These are phyloP conservation scores for Philereme vetulata DNA, from an alignment of 2,888 invertebrate genomes.

Conservation along the genomic window DNA sequence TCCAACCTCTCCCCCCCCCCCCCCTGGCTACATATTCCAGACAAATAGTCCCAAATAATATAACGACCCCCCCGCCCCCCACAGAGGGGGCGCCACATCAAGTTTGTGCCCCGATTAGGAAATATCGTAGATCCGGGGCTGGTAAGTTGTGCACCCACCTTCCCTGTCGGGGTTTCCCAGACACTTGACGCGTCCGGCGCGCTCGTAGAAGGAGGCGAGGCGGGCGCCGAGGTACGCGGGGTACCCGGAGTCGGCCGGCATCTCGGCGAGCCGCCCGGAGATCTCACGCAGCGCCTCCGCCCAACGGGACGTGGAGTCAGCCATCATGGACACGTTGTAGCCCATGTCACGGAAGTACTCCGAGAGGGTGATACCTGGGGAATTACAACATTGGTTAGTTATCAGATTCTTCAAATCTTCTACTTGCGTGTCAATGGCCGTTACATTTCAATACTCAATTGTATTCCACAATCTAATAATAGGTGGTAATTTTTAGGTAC, in stretches of 20 bases:
- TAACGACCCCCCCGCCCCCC: no score
- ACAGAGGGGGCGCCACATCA: no score
- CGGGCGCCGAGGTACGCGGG: constrained; percentile 99
- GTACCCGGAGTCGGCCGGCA: constrained; percentile 99
- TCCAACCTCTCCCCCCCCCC: no score
- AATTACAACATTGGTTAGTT: neutral
- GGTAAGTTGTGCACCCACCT: constrained; percentile 68
- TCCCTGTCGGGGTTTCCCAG: constrained; percentile 99
- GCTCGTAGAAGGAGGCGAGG: constrained; percentile 99
- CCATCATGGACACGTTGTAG: constrained; percentile 99
- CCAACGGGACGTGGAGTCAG: constrained; percentile 99
- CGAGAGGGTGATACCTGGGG: constrained; percentile 97
- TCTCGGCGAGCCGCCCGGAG: constrained; percentile 99
- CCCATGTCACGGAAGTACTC: constrained; percentile 99
- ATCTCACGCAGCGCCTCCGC: constrained; percentile 99
- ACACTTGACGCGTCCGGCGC: constrained; percentile 98
- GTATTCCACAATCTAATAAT: no score
- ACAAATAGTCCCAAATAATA: no score
- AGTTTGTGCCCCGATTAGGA: no score
- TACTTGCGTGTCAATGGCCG: no score
- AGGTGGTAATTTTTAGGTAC: no score
- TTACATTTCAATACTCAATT: no score
- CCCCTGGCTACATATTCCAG: no score
- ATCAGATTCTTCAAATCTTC: no score
- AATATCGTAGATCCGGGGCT: no score